A percentile compares a stretch with the other conserved stretches of the same genome.
Evolutionary conservation across 2,888 invertebrate genomes (phyloP).

Genomic region (Lasius platythorax): DNA sequence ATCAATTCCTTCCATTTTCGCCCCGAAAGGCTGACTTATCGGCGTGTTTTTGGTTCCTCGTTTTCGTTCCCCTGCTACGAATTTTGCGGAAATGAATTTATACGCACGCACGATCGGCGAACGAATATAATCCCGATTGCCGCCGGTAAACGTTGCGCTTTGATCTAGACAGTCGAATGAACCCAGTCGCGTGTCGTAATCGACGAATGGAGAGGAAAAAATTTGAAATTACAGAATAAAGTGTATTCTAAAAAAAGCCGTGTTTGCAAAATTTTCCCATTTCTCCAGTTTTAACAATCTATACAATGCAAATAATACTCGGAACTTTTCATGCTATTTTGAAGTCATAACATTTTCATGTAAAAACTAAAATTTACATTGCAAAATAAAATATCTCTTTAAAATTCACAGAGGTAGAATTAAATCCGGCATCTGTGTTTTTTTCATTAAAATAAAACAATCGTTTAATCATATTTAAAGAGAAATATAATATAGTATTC

Average conservation of each 20-base stretch:
- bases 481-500: not conserved
- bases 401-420: not conserved
- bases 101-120: slow-evolving; percentile 14
- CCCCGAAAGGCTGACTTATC: slow-evolving; percentile 25
- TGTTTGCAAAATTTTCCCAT: not conserved
- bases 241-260: not conserved
- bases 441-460: not conserved
- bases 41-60: slow-evolving; percentile 30
- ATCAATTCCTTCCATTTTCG: slow-evolving; percentile 37
- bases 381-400: not conserved
- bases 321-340: slow-evolving; percentile 17
- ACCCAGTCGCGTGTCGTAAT: slow-evolving; percentile 13
- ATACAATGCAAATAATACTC: not conserved
- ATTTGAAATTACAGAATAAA: slow-evolving; percentile 27
- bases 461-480: not conserved
- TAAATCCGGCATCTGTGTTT: not conserved
- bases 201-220: slow-evolving; percentile 1
- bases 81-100: slow-evolving; percentile 37
- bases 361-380: slow-evolving; percentile 11
- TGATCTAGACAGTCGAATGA: slow-evolving; percentile 30
- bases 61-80: not conserved
- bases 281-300: slow-evolving; percentile 25
- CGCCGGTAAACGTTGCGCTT: slow-evolving; percentile 3
- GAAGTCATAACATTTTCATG: slow-evolving; percentile 6
- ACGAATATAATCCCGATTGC: slow-evolving; percentile 29